Conservation (phyloP, 2,888 invertebrate genomes). For the Pterostichus madidus region DNA sequence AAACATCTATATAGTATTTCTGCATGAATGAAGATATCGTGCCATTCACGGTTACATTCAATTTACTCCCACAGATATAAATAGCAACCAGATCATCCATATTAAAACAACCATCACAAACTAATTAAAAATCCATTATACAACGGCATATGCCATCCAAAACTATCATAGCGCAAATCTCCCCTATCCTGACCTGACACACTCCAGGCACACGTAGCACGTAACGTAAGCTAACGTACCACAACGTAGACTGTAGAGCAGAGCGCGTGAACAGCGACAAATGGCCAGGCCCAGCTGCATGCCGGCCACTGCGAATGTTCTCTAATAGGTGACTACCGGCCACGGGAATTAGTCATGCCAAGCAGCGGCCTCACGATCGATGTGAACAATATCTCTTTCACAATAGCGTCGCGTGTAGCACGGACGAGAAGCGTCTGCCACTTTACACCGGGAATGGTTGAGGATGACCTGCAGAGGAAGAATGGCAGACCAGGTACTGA, state of each 20-base stretch:
- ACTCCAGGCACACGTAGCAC: too few relatives aligned
- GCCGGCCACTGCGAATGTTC: conserved; percentile 50
- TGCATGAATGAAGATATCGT: conserved; percentile 34
- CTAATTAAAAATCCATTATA: conserved; percentile 24
- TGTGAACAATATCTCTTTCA: conserved; percentile 61
- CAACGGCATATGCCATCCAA: too few relatives aligned
- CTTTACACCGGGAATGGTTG: too few relatives aligned
- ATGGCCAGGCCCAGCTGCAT: conserved; percentile 64
- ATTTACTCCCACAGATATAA: conserved; percentile 1
- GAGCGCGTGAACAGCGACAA: conserved; percentile 45
- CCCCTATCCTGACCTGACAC: too few relatives aligned
- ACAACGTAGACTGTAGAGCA: too few relatives aligned
- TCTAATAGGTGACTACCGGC: conserved; percentile 64
- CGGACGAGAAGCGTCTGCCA: not conserved
- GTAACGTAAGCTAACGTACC: too few relatives aligned
- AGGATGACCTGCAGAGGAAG: too few relatives aligned
- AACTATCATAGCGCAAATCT: too few relatives aligned
- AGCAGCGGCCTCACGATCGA: conserved; percentile 50
- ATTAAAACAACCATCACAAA: not conserved
- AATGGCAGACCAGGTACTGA: too few relatives aligned
- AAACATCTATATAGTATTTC: conserved; percentile 27
- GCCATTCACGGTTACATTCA: conserved; percentile 22
- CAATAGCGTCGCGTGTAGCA: conserved; percentile 49
- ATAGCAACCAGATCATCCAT: conserved; percentile 2
- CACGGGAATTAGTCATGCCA: conserved; percentile 62